Conservation (phyloP, 2,113 vertebrate genomes). For the Mus spicilegus region DNA sequence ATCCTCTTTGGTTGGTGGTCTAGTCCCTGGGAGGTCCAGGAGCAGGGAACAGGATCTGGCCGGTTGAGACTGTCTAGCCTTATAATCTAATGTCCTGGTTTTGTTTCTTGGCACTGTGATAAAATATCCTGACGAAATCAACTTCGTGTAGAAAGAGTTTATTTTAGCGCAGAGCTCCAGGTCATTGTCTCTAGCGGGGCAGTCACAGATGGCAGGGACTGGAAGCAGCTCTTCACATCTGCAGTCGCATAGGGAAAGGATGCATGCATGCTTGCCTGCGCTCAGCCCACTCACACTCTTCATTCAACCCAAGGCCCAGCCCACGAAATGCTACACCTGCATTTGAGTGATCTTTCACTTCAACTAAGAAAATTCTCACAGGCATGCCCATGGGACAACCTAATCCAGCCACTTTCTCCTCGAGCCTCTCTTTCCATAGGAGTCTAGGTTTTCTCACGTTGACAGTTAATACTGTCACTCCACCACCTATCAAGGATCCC, state of each 20-base stretch:
- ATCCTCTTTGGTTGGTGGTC: too few relatives aligned
- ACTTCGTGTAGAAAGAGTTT: neutral
- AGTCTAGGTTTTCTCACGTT: neutral
- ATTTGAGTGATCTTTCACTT: neutral
- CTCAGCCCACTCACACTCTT: neutral
- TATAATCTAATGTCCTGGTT: neutral
- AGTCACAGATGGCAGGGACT: neutral
- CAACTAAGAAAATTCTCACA: neutral
- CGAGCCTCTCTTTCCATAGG: neutral
- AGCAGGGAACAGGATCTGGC: too few relatives aligned
- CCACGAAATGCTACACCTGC: neutral
- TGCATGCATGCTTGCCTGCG: neutral
- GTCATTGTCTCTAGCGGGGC: neutral
- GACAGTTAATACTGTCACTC: neutral
- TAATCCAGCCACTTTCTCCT: neutral
- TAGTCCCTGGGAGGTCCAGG: too few relatives aligned
- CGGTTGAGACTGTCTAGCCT: neutral
- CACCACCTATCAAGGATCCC: neutral
- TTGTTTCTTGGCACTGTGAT: neutral
- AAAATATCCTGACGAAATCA: neutral
- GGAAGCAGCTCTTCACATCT: neutral
- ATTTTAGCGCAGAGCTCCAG: neutral
- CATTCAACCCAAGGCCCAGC: neutral
- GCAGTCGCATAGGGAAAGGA: neutral
- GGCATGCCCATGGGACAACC: neutral